A percentile compares a stretch with the other conserved stretches of the same genome.
Conservation (phyloP, 2,888 invertebrate genomes). For the Torymus texanus region DNA sequence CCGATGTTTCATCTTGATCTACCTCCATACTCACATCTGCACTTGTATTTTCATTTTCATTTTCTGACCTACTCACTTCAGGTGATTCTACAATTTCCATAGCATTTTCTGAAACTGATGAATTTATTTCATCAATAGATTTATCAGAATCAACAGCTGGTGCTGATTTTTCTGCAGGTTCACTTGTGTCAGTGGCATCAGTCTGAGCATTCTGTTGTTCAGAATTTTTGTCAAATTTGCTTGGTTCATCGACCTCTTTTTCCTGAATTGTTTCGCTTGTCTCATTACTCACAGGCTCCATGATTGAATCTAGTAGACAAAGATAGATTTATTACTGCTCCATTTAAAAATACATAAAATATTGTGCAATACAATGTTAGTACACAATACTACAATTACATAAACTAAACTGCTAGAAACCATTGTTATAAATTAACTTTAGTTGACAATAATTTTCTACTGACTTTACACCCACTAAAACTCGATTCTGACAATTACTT, state of each 20-base stretch:
- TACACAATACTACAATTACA: too few species aligned
- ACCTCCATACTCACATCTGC: conserved; percentile 55
- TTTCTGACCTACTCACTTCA: conserved; percentile 15
- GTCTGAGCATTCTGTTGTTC: conserved; percentile 7
- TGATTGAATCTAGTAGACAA: conserved; percentile 33
- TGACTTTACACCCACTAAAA: too few species aligned
- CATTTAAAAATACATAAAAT: too few species aligned
- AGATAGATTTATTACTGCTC: not conserved
- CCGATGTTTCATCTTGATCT: conserved; percentile 49
- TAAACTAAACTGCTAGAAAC: too few species aligned
- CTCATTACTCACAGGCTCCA: conserved; percentile 39
- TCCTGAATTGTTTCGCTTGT: conserved; percentile 10
- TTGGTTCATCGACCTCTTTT: conserved; percentile 7
- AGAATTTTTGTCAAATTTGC: conserved; percentile 5
- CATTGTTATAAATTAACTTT: too few species aligned
- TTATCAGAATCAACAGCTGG: conserved; percentile 4
- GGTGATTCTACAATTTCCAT: conserved; percentile 40
- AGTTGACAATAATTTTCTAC: too few species aligned
- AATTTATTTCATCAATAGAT: conserved; percentile 2
- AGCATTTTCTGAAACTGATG: not conserved
- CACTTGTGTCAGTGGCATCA: conserved; percentile 3
- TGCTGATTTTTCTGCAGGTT: conserved; percentile 4
- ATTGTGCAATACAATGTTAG: too few species aligned
- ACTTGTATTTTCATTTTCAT: conserved; percentile 27
- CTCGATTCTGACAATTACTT: too few species aligned